Conservation (phyloP, 2,797 vertebrate species). For the Acipenser ruthenus region DNA sequence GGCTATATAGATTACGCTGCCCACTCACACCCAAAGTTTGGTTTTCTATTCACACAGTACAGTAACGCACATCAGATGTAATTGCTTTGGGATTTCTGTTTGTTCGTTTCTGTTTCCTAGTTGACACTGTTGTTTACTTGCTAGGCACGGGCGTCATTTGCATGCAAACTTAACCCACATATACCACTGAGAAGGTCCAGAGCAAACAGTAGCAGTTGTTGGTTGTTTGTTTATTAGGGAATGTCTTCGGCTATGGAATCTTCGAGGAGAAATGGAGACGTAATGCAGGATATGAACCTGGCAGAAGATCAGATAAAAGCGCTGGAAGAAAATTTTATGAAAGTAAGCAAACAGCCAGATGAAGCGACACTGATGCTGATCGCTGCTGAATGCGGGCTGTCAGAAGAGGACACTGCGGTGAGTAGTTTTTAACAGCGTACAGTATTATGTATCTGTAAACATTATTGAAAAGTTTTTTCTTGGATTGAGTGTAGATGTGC, state of each 20-base stretch:
- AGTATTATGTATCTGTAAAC: no score
- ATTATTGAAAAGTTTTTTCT: no score
- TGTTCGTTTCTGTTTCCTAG: conserved; percentile 8
- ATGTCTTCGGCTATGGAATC: background rate
- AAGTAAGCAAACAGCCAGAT: conserved; percentile 73
- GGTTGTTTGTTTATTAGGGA: background rate
- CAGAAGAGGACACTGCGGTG: conserved; percentile 75
- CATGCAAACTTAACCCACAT: conserved; percentile 2
- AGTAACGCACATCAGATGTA: background rate
- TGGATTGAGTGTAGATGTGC: no score
- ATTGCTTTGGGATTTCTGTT: conserved; percentile 3
- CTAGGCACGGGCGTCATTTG: conserved; percentile 13
- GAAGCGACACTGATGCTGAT: conserved; percentile 74
- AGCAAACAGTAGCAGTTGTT: no score
- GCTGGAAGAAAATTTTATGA: conserved; percentile 82
- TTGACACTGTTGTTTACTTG: conserved; percentile 9
- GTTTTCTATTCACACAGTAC: no score
- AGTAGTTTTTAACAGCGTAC: conserved; percentile 29
- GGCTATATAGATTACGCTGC: no score
- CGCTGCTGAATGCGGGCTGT: conserved; percentile 77
- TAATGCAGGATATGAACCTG: conserved; percentile 37
- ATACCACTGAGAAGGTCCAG: background rate
- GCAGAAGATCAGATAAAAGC: conserved; percentile 73
- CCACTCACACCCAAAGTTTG: no score
- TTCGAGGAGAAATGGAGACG: conserved; percentile 13